These are phyloP conservation scores for Pocillopora meandrina DNA, from an alignment of 92 coral and sea anemone genomes.

Conservation along the genomic window DNA sequence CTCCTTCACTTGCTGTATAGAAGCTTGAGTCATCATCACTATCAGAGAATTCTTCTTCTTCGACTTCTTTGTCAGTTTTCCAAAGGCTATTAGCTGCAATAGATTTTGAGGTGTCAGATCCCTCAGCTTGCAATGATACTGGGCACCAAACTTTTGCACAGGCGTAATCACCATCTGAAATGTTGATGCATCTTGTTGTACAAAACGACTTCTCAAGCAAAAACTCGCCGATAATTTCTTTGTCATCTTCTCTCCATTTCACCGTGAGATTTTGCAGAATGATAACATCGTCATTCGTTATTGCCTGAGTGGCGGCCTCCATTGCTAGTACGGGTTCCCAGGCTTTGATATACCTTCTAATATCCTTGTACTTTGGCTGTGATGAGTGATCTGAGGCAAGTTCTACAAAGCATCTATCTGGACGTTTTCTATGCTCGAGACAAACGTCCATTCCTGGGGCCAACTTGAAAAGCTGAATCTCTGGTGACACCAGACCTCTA, in stretches of 20 bases:
- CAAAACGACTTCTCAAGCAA: neutral
- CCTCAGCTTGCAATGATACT: neutral
- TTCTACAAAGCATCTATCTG: conserved; percentile 53
- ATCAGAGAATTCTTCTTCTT: neutral
- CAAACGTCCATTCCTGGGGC: conserved; percentile 52
- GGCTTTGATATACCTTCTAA: conserved; percentile 21
- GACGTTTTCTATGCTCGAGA: conserved; percentile 59
- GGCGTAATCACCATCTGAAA: conserved; percentile 37
- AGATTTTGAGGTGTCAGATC: neutral
- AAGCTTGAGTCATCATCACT: neutral
- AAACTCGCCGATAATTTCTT: conserved; percentile 10
- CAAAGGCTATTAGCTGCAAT: neutral
- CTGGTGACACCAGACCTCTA: conserved; percentile 55
- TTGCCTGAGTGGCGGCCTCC: conserved; percentile 64
- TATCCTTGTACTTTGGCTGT: conserved; percentile 8
- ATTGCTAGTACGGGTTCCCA: conserved; percentile 62
- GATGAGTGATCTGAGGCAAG: conserved; percentile 31
- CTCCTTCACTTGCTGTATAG: conserved; percentile 8
- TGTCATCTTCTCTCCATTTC: neutral
- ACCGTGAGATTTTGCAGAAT: conserved; percentile 37
- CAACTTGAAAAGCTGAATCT: conserved; percentile 57
- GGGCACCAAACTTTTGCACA: conserved; percentile 28
- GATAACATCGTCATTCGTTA: conserved; percentile 48
- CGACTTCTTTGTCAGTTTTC: neutral
- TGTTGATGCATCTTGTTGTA: conserved; percentile 20